A percentile compares a stretch with the other conserved stretches of the same genome.
Conservation (phyloP, 2,113 vertebrate species). For the Brachypodius melanocephalos region DNA sequence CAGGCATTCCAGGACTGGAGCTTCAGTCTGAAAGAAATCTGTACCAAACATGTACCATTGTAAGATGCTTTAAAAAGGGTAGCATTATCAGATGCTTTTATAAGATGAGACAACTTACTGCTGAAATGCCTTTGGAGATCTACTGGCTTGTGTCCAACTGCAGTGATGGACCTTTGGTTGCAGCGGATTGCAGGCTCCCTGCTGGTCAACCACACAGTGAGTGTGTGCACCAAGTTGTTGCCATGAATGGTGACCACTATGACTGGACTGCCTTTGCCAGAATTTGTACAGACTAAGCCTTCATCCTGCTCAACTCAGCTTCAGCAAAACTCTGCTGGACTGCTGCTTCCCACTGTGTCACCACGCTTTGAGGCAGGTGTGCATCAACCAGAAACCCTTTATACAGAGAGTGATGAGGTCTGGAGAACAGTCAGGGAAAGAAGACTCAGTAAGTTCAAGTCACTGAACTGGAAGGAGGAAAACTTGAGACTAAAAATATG, state of each 20-base stretch:
- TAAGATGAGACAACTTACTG: not conserved
- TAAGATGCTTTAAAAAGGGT: not conserved
- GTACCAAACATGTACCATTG: not conserved
- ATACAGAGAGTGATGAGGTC: fast-evolving
- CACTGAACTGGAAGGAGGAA: not conserved
- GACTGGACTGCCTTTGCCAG: not conserved
- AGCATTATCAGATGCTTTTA: not conserved
- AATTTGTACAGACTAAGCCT: not conserved
- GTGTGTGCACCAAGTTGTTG: not conserved
- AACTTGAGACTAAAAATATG: not conserved
- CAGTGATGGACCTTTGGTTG: not conserved
- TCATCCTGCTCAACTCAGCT: not conserved
- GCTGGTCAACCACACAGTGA: not conserved
- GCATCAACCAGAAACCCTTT: not conserved
- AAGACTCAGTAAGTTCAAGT: not conserved
- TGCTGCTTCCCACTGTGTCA: not conserved
- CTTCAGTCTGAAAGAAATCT: not conserved
- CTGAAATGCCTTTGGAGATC: not conserved
- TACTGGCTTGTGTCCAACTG: not conserved
- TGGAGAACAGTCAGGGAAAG: not conserved
- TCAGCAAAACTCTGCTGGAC: not conserved
- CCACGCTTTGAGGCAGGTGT: not conserved
- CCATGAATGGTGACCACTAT: not conserved
- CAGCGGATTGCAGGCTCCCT: not conserved
- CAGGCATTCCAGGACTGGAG: not conserved